Conservation (phyloP, 2,797 vertebrate species). For the Meriones psammophilus region DNA sequence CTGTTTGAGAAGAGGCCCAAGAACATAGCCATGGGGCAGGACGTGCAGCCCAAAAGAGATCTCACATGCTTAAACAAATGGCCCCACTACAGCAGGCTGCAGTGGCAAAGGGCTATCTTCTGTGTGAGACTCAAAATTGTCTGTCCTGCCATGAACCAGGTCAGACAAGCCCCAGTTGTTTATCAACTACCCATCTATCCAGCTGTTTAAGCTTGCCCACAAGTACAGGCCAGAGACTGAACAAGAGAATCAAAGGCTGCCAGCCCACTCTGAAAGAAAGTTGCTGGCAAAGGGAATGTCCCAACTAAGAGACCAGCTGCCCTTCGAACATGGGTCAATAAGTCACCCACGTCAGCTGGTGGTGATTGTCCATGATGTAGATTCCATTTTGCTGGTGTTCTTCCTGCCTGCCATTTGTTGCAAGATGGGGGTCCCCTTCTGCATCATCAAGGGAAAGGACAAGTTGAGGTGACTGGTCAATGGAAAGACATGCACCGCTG, state of each 20-base stretch:
- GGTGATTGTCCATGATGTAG: not conserved
- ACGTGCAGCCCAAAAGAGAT: not conserved
- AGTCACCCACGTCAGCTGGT: not conserved
- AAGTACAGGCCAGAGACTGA: not conserved
- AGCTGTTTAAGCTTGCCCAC: not conserved
- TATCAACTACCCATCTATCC: no score
- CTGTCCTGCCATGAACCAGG: not conserved
- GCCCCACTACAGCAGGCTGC: not conserved
- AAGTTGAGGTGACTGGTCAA: not conserved
- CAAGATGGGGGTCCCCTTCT: not conserved
- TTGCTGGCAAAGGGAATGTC: no score
- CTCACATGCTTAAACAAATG: not conserved
- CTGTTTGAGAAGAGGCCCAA: not conserved
- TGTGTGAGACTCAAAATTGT: not conserved
- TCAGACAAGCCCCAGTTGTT: not conserved
- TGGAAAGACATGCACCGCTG: not conserved
- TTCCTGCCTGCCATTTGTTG: not conserved
- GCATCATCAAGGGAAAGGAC: not conserved
- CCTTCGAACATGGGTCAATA: no score
- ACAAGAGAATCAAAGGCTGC: not conserved
- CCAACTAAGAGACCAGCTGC: not conserved
- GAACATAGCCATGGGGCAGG: fast-evolving
- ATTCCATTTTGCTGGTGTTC: not conserved
- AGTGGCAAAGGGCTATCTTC: not conserved
- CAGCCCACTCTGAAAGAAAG: not conserved